Conservation (phyloP, 2,113 vertebrate species). For the Albula glossodonta region DNA sequence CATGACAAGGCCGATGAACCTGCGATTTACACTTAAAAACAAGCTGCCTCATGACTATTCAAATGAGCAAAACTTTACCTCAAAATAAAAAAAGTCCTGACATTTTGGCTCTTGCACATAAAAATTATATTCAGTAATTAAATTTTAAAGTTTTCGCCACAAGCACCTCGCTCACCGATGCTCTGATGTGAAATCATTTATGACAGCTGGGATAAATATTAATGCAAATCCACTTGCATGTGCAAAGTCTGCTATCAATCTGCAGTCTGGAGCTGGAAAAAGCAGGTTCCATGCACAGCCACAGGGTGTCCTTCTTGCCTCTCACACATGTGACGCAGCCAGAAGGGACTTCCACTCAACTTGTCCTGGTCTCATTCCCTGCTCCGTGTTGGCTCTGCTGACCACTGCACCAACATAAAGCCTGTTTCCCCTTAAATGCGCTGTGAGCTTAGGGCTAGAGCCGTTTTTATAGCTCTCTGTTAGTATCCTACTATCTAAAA, state of each 20-base stretch:
- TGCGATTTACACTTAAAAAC: constrained; percentile 37
- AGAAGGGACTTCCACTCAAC: not conserved
- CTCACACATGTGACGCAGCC: constrained; percentile 75
- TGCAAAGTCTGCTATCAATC: constrained; percentile 91
- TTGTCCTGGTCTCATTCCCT: not conserved
- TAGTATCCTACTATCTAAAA: not conserved
- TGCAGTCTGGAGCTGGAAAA: constrained; percentile 71
- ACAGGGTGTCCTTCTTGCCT: constrained; percentile 91
- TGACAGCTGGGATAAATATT: constrained; percentile 99
- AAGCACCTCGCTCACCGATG: constrained; percentile 87
- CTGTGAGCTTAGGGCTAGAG: not conserved
- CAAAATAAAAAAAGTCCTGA: constrained; percentile 89
- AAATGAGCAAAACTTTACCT: constrained; percentile 89
- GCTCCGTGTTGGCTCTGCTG: not conserved
- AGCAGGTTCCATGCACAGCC: constrained; percentile 80
- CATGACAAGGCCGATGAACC: constrained; percentile 37
- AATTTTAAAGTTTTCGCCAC: constrained; percentile 97
- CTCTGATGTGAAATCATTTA: constrained; percentile 97
- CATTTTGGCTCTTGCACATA: constrained; percentile 91
- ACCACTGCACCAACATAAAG: not conserved
- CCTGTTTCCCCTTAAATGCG: not conserved
- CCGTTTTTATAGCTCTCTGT: not conserved
- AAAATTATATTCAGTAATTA: constrained; percentile 98
- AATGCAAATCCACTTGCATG: constrained; percentile 93
- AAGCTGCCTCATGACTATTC: constrained; percentile 69